Evolutionary conservation across 2,888 invertebrate species (phyloP).

Genomic region (Oxystoma pomonae): DNA sequence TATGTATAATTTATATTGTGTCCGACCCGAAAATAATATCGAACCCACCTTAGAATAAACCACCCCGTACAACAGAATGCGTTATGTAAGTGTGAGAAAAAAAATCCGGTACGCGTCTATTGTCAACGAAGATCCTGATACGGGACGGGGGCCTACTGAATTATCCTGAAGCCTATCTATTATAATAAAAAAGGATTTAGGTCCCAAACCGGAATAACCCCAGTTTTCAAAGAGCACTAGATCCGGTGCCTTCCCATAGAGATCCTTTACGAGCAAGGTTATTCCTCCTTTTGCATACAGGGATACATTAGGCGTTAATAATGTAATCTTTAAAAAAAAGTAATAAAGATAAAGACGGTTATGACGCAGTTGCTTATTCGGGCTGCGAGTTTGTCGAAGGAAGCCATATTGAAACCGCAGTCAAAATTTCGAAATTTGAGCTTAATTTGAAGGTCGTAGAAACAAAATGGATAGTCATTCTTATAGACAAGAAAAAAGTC

Average conservation of each 20-base stretch:
- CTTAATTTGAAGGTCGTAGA: too few species aligned
- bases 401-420: too few species aligned
- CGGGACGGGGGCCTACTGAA: not conserved
- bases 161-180: not conserved
- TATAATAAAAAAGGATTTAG: not conserved
- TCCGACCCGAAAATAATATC: too few species aligned
- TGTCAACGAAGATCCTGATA: not conserved
- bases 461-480: too few species aligned
- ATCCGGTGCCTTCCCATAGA: not conserved
- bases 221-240: not conserved
- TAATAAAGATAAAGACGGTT: not conserved
- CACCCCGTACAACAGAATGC: not conserved
- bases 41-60: not conserved
- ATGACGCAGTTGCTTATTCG: too few species aligned
- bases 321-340: not conserved
- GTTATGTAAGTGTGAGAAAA: constrained; percentile 6
- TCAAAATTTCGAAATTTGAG: too few species aligned
- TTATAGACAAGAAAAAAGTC: too few species aligned
- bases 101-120: not conserved
- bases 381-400: too few species aligned
- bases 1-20: too few species aligned
- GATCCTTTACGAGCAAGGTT: not conserved
- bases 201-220: not conserved
- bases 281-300: not conserved
- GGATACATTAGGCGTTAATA: not conserved